Conservation (phyloP, 2,888 invertebrate genomes). For the Cheilosia vernalis region DNA sequence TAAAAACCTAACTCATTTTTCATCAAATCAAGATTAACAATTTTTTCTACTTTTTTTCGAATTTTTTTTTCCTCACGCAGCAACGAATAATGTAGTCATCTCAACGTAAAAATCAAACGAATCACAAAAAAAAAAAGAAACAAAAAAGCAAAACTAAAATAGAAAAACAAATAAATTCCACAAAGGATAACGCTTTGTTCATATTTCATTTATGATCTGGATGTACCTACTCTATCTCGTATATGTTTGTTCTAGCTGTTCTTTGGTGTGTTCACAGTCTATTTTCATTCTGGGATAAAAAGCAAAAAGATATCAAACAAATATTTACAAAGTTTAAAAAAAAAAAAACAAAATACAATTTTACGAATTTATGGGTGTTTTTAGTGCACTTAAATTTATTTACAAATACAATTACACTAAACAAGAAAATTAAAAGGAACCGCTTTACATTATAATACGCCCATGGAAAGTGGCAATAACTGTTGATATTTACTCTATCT, state of each 20-base stretch:
- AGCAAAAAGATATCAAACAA: slow-evolving; percentile 27
- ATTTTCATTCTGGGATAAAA: slow-evolving; percentile 53
- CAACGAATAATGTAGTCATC: slow-evolving; percentile 64
- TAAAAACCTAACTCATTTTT: slow-evolving; percentile 45
- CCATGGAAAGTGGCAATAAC: slow-evolving; percentile 59
- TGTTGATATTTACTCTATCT: slow-evolving; percentile 69
- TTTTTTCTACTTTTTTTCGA: slow-evolving; percentile 48
- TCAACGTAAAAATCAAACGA: slow-evolving; percentile 51
- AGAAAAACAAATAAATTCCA: slow-evolving; percentile 46
- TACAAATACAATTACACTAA: slow-evolving; percentile 52
- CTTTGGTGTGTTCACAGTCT: slow-evolving; percentile 66
- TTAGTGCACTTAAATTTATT: slow-evolving; percentile 57
- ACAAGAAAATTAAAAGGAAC: slow-evolving; percentile 24
- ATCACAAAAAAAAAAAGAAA: background rate
- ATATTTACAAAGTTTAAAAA: slow-evolving; percentile 26
- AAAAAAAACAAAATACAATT: slow-evolving; percentile 21
- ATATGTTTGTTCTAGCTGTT: slow-evolving; percentile 68
- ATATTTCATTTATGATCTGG: slow-evolving; percentile 69
- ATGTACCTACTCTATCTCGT: slow-evolving; percentile 69
- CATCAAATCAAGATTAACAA: slow-evolving; percentile 57
- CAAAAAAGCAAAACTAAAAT: background rate
- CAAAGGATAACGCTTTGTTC: slow-evolving; percentile 69
- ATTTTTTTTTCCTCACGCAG: slow-evolving; percentile 58
- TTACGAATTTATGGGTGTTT: slow-evolving; percentile 68
- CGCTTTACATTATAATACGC: slow-evolving; percentile 53